Evolutionary conservation across 1,140 invertebrate species (phyloP), one percentile per base, ranked within the genome.

Genomic region (Maniola jurtina): DNA sequence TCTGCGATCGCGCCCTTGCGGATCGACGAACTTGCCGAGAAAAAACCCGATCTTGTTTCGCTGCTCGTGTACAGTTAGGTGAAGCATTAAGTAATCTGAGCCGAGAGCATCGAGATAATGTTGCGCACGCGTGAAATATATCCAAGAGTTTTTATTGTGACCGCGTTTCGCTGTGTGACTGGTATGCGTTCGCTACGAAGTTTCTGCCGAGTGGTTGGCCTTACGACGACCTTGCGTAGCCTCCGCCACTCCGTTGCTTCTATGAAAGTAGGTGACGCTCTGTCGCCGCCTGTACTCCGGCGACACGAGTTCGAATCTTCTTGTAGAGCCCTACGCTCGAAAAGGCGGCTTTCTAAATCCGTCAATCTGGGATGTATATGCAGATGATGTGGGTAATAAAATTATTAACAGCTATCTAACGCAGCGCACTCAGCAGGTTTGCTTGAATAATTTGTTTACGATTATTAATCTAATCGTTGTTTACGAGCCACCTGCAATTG

Each of bases 101-200:
- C 80, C 77, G 84, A 81, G 88, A 87, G 83, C 75, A 77, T 68
- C 80, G 78, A 85, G 83, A 88, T 87, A 88, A 87, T 84, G 88
- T 86, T 89, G 86, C 85, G 83, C 81, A 88, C 85, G 84, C 85
- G 86, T 89, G 84, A 88, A 88, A 88, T 88, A 88, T 88, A 88
- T 88, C 81, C 81, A 80, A 82, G 77, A 77, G 83, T 88, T 88
- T 90, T 90, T 88, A 85, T 86, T 84, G 80, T 81, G 87, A 77
- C 79, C 86, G 84, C 86, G 87, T 86, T 88, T 81, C 80, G 73
- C 76, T 81, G 76, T 73, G 76, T 77, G 83, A 84, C 87, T 88
- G 84, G 88, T 90, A 90, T 89, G 85, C 79, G 80, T 79, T 88
- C 73, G 81, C 79, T 83, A 80, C 73, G 77, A 87, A 83, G 80